Evolutionary conservation across 1,140 invertebrate species (phyloP).

Genomic region (Bombus polaris): DNA sequence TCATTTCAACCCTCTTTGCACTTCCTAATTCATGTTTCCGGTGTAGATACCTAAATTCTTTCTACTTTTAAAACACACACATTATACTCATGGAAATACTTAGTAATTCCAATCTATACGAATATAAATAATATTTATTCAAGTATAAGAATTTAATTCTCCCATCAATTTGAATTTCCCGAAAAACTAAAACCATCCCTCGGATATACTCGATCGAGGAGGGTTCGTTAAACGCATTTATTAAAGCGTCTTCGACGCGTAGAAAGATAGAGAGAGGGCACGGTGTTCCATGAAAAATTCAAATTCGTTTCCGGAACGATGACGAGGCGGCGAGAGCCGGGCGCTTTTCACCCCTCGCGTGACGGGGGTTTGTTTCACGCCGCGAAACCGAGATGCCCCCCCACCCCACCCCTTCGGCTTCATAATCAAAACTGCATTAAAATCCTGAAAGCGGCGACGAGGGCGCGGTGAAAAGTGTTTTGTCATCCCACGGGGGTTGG

Average conservation of each 20-base stretch:
- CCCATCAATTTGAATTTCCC: not conserved
- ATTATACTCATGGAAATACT: not conserved
- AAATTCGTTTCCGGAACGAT: conserved; percentile 43
- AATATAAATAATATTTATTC: not conserved
- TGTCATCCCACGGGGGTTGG: conserved; percentile 64
- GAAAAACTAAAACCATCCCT: not conserved
- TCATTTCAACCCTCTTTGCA: too few relatives aligned
- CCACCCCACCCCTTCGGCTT: not conserved
- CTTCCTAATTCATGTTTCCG: too few relatives aligned
- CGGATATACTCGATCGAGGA: too few relatives aligned
- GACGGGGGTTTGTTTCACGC: conserved; percentile 49
- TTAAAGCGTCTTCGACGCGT: conserved; percentile 1
- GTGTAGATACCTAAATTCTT: not conserved
- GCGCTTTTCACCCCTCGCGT: conserved; percentile 27
- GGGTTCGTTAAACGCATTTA: conserved; percentile 18
- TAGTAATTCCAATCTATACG: not conserved
- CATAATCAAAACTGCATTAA: conserved; percentile 75
- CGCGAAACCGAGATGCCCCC: conserved; percentile 37
- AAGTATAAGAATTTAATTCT: not conserved
- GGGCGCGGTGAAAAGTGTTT: conserved; percentile 70
- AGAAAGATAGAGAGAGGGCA: not conserved
- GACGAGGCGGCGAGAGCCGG: conserved; percentile 27
- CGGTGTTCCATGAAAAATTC: conserved; percentile 46
- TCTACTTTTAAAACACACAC: too few relatives aligned
- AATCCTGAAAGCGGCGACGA: conserved; percentile 67